Evolutionary conservation across 64 coral and sea anemone species (phyloP).

Genomic region (Montipora cactus): DNA sequence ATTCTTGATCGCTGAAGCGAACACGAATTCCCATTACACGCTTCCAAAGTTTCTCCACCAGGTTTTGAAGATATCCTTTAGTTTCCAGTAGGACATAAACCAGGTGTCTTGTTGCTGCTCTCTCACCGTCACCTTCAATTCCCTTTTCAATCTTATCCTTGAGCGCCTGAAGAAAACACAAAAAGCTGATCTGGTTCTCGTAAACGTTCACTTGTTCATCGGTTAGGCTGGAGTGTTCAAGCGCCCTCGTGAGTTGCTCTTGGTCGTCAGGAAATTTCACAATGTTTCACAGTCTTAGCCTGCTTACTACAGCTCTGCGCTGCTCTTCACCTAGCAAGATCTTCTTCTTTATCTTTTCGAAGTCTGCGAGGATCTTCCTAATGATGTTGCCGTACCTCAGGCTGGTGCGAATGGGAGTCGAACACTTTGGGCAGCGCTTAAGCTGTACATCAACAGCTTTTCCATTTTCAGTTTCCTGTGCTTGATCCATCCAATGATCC

Average conservation of each 20-base stretch:
- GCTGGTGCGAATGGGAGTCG: constrained; percentile 52
- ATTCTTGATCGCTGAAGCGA: constrained; percentile 77
- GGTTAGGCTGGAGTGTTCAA: neutral
- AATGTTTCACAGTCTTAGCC: neutral
- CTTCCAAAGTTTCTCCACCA: constrained; percentile 2
- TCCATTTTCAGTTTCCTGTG: neutral
- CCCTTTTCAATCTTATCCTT: neutral
- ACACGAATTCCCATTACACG: constrained; percentile 31
- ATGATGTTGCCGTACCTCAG: constrained; percentile 74
- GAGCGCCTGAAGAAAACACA: constrained; percentile 19
- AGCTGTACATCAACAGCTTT: constrained; percentile 43
- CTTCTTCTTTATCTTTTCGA: constrained; percentile 53
- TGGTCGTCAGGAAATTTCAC: neutral
- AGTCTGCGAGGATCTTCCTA: constrained; percentile 52
- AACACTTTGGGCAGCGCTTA: constrained; percentile 65
- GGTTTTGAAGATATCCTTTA: neutral
- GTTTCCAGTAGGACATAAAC: neutral
- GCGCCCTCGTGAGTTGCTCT: neutral
- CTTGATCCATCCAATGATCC: constrained; percentile 77
- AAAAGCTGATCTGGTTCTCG: constrained; percentile 70
- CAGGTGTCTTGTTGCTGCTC: neutral
- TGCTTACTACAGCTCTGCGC: neutral
- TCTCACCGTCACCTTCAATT: neutral
- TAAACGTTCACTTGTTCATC: constrained; percentile 62
- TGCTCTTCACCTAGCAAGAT: neutral